Evolutionary conservation across 2,797 vertebrate genomes (phyloP), one percentile per base, ranked within the genome.

Genomic region (Cynopterus sphinx): DNA sequence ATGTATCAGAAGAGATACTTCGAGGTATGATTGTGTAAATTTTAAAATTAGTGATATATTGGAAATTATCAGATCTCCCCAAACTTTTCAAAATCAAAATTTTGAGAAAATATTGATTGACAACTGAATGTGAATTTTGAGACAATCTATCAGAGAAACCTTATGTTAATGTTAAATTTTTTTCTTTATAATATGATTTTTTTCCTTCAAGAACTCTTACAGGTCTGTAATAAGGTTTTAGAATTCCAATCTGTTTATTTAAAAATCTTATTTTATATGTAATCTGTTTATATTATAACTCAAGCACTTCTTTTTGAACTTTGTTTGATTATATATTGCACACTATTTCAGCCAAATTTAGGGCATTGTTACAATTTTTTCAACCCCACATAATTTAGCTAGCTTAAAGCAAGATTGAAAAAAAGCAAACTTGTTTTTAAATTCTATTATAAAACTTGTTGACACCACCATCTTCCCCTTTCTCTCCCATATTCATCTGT

Each of bases 81-180:
- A n/a, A 96, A 67, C 31, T 94, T 96, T 96, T 94, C 59, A 94
- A 86, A 95, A 92, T 91, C 57, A 94, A 92, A 95, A 92, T 24
- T 96, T 92, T 67, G 22, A 93, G 43, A 88, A 17, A 41, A 73
- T 96, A 91, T 85, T 77, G 91, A 92, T 92, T 91, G 95, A 93
- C 24, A 51, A 81, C 31, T 39, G 84, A 88, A 91, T 84, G 53
- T 81, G 70, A 87, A 86, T 86, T 96, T 96, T 96, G 75, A 97
- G 73, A 90, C 78, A 96, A 93, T 70, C 22, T 96, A n/a, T 96
- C 87, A 95, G 39, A 70, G 95, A 95, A 92, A 87, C 28, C 63
- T 71, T 87, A 95, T 68, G 70, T 73, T 96, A 93, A 75, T 86
- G 51, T 94, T 79, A 92, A 81, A 59, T 90, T 83, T 74, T 51